These are phyloP conservation scores for Gibbula magus DNA, from an alignment of 2,888 invertebrate genomes.

Conservation along the genomic window DNA sequence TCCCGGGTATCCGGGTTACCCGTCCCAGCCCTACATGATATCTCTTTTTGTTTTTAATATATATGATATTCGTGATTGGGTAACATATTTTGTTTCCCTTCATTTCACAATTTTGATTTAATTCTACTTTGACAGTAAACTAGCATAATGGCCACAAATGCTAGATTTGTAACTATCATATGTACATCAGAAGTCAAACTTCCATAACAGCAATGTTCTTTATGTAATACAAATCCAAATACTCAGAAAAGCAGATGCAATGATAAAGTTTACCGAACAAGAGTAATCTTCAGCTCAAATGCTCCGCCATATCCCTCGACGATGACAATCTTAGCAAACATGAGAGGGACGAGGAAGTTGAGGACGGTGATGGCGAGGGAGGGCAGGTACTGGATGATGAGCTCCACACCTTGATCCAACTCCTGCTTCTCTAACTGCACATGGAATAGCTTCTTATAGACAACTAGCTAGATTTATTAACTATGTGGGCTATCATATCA, in stretches of 20 bases:
- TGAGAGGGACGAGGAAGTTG: conserved; percentile 84
- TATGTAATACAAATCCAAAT: not conserved
- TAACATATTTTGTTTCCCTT: too few relatives aligned
- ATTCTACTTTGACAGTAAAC: too few relatives aligned
- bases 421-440: conserved; percentile 34
- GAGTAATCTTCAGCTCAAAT: conserved; percentile 82
- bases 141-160: too few relatives aligned
- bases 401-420: conserved; percentile 55
- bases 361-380: conserved; percentile 85
- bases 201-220: not conserved
- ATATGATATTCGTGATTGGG: too few relatives aligned
- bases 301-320: conserved; percentile 86
- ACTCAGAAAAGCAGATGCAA: not conserved
- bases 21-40: too few relatives aligned
- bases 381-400: conserved; percentile 85
- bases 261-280: conserved; percentile 78
- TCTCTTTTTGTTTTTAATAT: too few relatives aligned
- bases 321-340: conserved; percentile 83
- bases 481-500: too few relatives aligned
- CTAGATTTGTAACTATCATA: too few relatives aligned
- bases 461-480: too few relatives aligned
- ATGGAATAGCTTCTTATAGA: too few relatives aligned
- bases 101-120: too few relatives aligned
- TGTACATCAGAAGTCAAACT: not conserved
- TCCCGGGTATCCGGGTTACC: too few relatives aligned